phyloP scores from a whole-genome alignment of 2,797 vertebrate genomes.

The Gymnoscopelus microlampas region DNA sequence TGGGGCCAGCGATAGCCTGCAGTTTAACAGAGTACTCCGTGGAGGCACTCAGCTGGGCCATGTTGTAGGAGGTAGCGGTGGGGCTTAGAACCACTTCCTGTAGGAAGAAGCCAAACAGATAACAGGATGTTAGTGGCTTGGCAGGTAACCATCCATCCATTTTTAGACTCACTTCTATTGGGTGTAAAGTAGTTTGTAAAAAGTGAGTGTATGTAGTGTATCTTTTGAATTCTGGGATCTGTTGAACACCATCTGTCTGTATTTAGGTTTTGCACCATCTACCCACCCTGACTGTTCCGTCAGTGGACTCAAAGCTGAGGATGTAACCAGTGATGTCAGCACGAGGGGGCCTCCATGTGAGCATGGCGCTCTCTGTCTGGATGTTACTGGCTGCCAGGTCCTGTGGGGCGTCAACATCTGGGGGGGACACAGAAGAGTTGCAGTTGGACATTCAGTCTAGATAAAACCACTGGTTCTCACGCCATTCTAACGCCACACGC shows the following conservation, averaged over 20 bases:
- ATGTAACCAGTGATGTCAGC: conserved; percentile 91
- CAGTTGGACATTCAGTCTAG: no score
- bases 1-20: conserved; percentile 86
- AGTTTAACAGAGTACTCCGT: conserved; percentile 88
- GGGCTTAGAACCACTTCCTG: conserved; percentile 91
- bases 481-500: no score
- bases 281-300: conserved; percentile 87
- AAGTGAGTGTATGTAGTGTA: no score
- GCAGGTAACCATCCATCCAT: no score
- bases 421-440: not conserved
- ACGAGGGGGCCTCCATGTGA: conserved; percentile 90
- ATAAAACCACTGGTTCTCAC: no score
- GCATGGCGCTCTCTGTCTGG: conserved; percentile 88
- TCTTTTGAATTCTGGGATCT: no score
- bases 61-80: conserved; percentile 88
- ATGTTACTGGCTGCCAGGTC: conserved; percentile 88
- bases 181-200: no score
- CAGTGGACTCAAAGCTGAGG: conserved; percentile 89
- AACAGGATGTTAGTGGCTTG: not conserved
- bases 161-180: no score
- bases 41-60: conserved; percentile 88
- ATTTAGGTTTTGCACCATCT: no score
- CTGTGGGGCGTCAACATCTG: conserved; percentile 91
- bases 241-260: no score
- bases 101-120: conserved; percentile 22